A percentile compares a stretch with the other conserved stretches of the same genome.
Evolutionary conservation across 2,888 invertebrate species (phyloP).

Genomic region (Antheraea assamensis): DNA sequence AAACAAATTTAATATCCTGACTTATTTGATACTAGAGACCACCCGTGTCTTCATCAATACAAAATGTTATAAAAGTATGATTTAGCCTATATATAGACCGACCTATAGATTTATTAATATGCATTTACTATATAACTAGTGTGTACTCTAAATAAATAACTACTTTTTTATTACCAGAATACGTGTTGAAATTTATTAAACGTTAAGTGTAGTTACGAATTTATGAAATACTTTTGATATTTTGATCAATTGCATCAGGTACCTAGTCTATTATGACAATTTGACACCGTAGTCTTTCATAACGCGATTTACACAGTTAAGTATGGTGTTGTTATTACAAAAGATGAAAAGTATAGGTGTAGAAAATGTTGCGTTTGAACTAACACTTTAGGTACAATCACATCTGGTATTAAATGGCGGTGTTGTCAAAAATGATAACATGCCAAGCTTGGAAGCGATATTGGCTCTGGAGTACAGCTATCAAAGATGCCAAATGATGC

Average conservation of each 20-base stretch:
- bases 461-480: no score
- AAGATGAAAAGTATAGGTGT: neutral
- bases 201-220: neutral
- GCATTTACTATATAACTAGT: neutral
- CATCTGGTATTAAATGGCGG: neutral
- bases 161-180: neutral
- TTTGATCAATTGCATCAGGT: slow-evolving; percentile 22
- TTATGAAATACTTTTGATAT: slow-evolving; percentile 16
- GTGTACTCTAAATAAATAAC: neutral
- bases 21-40: neutral
- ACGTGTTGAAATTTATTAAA: neutral
- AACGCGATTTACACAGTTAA: slow-evolving; percentile 8
- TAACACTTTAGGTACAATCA: neutral
- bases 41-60: no score
- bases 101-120: no score
- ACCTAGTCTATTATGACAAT: slow-evolving; percentile 21
- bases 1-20: neutral
- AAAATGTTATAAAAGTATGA: no score
- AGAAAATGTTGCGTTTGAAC: neutral
- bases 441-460: no score
- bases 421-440: neutral
- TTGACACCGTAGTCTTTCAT: slow-evolving; percentile 20
- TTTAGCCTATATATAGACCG: no score
- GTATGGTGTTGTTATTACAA: slow-evolving; percentile 14
- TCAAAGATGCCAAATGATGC: no score